Evolutionary conservation across 1,140 invertebrate species (phyloP).

Genomic region (Polypedilum vanderplanki): DNA sequence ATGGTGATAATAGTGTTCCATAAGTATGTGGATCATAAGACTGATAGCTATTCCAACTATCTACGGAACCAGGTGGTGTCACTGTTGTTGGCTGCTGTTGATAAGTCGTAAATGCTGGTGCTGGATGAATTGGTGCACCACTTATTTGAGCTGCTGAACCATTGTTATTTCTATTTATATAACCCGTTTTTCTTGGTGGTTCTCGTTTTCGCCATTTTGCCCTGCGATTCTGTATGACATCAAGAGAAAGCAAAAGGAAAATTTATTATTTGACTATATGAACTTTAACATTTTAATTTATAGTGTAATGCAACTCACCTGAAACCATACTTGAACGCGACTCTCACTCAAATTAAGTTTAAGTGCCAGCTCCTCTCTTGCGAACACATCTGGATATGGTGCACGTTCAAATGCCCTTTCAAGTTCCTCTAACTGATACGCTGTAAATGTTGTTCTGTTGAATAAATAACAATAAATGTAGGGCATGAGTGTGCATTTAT

Average conservation of each 20-base stretch:
- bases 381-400: constrained; percentile 95
- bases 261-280: not conserved
- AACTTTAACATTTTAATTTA: not conserved
- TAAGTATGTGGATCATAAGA: constrained; percentile 63
- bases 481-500: too few relatives aligned
- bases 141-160: constrained; percentile 51
- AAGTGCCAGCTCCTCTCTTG: constrained; percentile 84
- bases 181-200: constrained; percentile 87
- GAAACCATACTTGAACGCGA: constrained; percentile 73
- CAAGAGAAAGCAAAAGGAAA: not conserved
- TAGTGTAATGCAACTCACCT: not conserved
- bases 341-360: constrained; percentile 87
- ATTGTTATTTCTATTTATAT: constrained; percentile 56
- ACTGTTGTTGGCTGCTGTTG: constrained; percentile 52
- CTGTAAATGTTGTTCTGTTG: constrained; percentile 88
- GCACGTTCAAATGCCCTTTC: constrained; percentile 90
- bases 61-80: constrained; percentile 54
- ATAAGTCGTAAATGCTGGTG: constrained; percentile 55
- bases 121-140: constrained; percentile 50
- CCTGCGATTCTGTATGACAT: constrained; percentile 69
- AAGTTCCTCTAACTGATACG: constrained; percentile 89
- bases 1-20: constrained; percentile 60
- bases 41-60: constrained; percentile 67
- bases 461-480: too few relatives aligned
- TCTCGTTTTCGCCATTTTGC: constrained; percentile 98